phyloP scores from a whole-genome alignment of 2,113 vertebrate species.

The Brachionichthys hirsutus region DNA sequence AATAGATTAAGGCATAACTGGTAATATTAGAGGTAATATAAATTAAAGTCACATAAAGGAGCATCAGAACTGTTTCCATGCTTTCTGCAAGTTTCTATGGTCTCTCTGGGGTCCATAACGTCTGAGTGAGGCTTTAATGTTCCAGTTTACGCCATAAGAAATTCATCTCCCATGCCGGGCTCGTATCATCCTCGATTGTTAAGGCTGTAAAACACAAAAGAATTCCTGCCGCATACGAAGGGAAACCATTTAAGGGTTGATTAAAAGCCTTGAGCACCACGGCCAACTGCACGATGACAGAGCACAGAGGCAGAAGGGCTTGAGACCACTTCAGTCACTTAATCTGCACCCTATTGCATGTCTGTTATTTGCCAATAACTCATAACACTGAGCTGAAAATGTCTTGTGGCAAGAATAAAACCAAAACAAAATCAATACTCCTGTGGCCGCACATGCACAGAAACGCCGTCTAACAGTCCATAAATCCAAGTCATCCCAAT shows the following conservation, averaged over 20 bases:
- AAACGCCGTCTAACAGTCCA: slow-evolving; percentile 36
- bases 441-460: slow-evolving; percentile 22
- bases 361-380: slow-evolving; percentile 28
- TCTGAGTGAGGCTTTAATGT: no score
- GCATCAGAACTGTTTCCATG: no score
- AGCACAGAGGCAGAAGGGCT: slow-evolving; percentile 1
- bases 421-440: slow-evolving; percentile 51
- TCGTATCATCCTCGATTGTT: slow-evolving; percentile 2
- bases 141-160: no score
- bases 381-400: slow-evolving; percentile 25
- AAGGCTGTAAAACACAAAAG: slow-evolving; percentile 22
- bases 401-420: slow-evolving; percentile 38
- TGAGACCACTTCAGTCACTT: not conserved
- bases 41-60: no score
- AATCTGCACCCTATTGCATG: not conserved
- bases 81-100: no score
- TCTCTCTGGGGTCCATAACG: no score
- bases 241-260: slow-evolving; percentile 4
- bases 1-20: no score
- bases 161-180: not conserved
- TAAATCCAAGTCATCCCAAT: slow-evolving; percentile 39
- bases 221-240: slow-evolving; percentile 3
- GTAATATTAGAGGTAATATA: no score
- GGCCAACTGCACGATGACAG: slow-evolving; percentile 21
- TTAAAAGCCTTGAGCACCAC: slow-evolving; percentile 9